These are phyloP conservation scores for Lepidurus packardi DNA, from an alignment of 1,140 invertebrate species.

Conservation along the genomic window DNA sequence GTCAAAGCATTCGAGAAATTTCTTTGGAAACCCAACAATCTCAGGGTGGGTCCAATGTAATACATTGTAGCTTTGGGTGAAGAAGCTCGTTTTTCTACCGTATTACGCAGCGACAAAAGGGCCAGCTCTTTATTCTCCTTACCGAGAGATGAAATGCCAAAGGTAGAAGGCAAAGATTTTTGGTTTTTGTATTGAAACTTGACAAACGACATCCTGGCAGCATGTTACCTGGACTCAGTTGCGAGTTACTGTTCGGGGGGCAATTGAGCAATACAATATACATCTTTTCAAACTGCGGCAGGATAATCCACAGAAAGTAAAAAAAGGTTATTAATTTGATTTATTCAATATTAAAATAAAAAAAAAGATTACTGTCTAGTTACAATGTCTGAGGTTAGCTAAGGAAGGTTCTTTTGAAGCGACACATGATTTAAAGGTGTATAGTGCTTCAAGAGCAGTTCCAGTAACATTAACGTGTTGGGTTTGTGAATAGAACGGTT, in stretches of 20 bases:
- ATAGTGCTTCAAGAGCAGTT: too few species aligned
- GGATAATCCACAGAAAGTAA: too few species aligned
- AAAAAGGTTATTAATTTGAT: too few species aligned
- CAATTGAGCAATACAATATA: background rate
- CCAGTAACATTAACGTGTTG: too few species aligned
- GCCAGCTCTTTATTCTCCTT: background rate
- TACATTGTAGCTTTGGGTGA: background rate
- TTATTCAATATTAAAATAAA: too few species aligned
- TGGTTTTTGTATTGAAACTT: background rate
- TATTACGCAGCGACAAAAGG: constrained; percentile 8
- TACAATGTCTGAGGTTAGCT: too few species aligned
- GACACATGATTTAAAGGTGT: too few species aligned
- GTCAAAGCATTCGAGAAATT: background rate
- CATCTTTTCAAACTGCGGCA: too few species aligned
- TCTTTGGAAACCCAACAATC: background rate
- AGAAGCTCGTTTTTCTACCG: background rate
- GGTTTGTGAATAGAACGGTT: too few species aligned
- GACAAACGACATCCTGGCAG: constrained; percentile 21
- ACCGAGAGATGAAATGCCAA: background rate
- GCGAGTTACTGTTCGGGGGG: background rate
- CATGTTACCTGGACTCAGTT: background rate
- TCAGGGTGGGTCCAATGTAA: too few species aligned
- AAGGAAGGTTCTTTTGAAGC: too few species aligned
- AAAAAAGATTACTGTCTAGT: too few species aligned
- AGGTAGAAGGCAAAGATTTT: background rate